phyloP scores from a whole-genome alignment of 2,888 invertebrate species.

The Acanthosepion pharaonis region DNA sequence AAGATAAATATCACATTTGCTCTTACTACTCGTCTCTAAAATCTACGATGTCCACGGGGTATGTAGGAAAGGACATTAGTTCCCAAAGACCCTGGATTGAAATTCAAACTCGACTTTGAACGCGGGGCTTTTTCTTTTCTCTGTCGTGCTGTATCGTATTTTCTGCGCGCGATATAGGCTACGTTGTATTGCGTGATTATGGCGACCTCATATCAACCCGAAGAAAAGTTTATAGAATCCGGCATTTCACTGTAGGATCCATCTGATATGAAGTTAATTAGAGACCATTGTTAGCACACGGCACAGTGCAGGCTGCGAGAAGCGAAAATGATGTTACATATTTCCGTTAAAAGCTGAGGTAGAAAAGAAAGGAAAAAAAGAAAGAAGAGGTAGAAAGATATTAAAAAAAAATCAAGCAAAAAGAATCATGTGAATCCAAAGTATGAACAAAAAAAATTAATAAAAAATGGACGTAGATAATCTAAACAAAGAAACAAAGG shows the following conservation, averaged over 20 bases:
- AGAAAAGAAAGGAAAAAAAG: neutral
- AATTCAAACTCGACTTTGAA: neutral
- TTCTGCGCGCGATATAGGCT: neutral
- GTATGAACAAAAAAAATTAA: neutral
- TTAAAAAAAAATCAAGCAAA: neutral
- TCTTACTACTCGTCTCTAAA: too few relatives aligned
- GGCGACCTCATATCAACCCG: constrained; percentile 7
- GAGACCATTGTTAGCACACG: neutral
- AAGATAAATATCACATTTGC: too few relatives aligned
- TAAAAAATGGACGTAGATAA: neutral
- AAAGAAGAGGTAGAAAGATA: neutral
- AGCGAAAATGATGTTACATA: neutral
- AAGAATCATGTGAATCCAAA: neutral
- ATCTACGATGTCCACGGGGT: too few relatives aligned
- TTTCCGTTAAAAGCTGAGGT: neutral
- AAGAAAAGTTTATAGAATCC: neutral
- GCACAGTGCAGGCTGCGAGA: neutral
- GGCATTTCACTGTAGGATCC: neutral
- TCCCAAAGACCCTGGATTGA: neutral
- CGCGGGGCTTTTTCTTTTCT: neutral
- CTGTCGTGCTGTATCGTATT: neutral
- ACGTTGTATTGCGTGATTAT: neutral
- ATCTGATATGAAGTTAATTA: neutral
- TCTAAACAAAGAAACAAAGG: neutral
- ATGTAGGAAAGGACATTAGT: neutral